A percentile compares a stretch with the other conserved stretches of the same genome.
phyloP scores from a whole-genome alignment of 2,888 invertebrate genomes.

The Limnephilus lunatus region DNA sequence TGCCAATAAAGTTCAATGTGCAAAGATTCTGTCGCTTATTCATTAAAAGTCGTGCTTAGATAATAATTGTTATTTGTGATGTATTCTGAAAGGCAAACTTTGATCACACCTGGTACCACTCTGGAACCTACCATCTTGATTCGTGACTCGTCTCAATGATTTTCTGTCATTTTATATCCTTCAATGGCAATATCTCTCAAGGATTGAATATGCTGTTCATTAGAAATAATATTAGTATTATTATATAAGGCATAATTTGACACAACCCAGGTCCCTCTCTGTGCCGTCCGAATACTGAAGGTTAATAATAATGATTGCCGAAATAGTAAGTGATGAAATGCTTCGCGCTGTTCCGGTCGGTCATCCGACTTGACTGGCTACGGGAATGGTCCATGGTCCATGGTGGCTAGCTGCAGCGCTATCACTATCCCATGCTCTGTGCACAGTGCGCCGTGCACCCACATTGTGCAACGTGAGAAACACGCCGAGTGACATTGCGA shows the following conservation, averaged over 20 bases:
- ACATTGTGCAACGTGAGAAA: constrained; percentile 41
- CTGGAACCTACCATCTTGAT: too few relatives aligned
- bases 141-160: too few relatives aligned
- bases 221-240: neutral
- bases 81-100: neutral
- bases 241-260: neutral
- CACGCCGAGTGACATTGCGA: constrained; percentile 58
- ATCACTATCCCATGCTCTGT: neutral
- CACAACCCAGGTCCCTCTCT: neutral
- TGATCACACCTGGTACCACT: too few relatives aligned
- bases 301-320: neutral
- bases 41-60: neutral
- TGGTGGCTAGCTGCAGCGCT: neutral
- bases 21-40: neutral
- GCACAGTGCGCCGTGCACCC: neutral
- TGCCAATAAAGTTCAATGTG: neutral
- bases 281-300: neutral
- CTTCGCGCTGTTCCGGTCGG: constrained; percentile 55
- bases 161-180: too few relatives aligned
- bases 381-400: constrained; percentile 17
- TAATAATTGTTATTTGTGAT: neutral
- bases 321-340: constrained; percentile 26
- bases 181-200: too few relatives aligned
- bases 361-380: constrained; percentile 44
- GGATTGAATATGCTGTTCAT: too few relatives aligned